These are phyloP conservation scores for Chrysotoxum bicinctum DNA, from an alignment of 2,888 invertebrate genomes.

Conservation along the genomic window DNA sequence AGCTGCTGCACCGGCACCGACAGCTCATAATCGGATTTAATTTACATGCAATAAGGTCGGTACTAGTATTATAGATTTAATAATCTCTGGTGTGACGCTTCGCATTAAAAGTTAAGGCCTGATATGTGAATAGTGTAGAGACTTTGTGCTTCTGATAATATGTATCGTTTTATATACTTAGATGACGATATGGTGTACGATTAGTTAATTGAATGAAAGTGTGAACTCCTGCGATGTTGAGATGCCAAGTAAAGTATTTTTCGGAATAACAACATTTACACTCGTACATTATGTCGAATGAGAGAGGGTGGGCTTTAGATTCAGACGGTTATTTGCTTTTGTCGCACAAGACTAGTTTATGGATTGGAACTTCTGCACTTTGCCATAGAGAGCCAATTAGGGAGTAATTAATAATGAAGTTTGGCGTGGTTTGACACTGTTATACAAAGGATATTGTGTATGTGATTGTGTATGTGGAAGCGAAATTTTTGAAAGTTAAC, in stretches of 20 bases:
- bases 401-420: constrained; percentile 69
- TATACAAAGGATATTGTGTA: neutral
- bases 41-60: constrained; percentile 71
- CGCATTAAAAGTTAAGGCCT: constrained; percentile 45
- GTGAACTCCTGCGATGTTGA: constrained; percentile 26
- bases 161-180: constrained; percentile 28
- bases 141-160: constrained; percentile 44
- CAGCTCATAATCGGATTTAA: constrained; percentile 71
- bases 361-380: constrained; percentile 61
- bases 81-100: constrained; percentile 66
- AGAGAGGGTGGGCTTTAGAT: neutral
- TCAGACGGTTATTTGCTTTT: constrained; percentile 32
- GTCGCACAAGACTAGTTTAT: constrained; percentile 15
- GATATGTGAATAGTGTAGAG: neutral
- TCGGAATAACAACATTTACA: neutral
- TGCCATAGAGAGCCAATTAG: constrained; percentile 68
- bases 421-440: constrained; percentile 38
- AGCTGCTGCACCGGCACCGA: neutral
- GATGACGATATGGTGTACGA: constrained; percentile 64
- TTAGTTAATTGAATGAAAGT: constrained; percentile 72
- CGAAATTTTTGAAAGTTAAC: constrained; percentile 64
- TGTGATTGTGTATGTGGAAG: neutral
- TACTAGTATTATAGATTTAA: constrained; percentile 57
- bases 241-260: neutral
- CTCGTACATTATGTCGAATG: neutral